phyloP scores from a whole-genome alignment of 2,797 vertebrate species.

The Enteromius radiatus region DNA sequence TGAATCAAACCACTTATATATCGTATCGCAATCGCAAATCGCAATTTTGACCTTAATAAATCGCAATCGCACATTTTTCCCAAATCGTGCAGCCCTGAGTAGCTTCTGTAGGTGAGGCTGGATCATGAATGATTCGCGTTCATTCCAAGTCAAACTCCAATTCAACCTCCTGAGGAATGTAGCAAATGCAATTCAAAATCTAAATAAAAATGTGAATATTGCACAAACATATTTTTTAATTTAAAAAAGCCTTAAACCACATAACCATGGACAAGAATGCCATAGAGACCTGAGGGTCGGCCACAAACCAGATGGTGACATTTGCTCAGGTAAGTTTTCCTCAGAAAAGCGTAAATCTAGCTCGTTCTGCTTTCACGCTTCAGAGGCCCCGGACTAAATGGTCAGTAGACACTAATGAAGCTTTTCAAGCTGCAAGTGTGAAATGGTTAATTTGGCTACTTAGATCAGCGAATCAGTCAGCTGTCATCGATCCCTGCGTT shows the following conservation, averaged over 20 bases:
- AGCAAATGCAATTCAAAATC: background rate
- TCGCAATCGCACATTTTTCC: too few species aligned
- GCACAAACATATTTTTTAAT: background rate
- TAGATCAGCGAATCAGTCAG: background rate
- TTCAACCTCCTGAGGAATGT: background rate
- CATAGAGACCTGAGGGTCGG: background rate
- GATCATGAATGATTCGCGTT: too few species aligned
- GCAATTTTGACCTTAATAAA: too few species aligned
- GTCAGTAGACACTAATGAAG: constrained; percentile 9
- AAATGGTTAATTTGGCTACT: constrained; percentile 17
- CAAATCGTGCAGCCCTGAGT: too few species aligned
- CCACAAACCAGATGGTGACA: background rate
- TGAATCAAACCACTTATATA: too few species aligned
- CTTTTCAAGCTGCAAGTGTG: constrained; percentile 12
- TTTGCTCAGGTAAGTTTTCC: background rate
- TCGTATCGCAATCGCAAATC: too few species aligned
- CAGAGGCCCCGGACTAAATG: background rate
- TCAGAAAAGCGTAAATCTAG: background rate
- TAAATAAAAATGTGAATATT: background rate
- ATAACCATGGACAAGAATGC: background rate
- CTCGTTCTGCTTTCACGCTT: background rate
- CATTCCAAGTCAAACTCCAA: background rate
- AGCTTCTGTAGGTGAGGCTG: too few species aligned
- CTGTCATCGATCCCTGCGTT: background rate
- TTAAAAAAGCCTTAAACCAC: background rate